A percentile compares a stretch with the other conserved stretches of the same genome.
Evolutionary conservation across 2,113 vertebrate species (phyloP).

Genomic region (Sapajus apella): DNA sequence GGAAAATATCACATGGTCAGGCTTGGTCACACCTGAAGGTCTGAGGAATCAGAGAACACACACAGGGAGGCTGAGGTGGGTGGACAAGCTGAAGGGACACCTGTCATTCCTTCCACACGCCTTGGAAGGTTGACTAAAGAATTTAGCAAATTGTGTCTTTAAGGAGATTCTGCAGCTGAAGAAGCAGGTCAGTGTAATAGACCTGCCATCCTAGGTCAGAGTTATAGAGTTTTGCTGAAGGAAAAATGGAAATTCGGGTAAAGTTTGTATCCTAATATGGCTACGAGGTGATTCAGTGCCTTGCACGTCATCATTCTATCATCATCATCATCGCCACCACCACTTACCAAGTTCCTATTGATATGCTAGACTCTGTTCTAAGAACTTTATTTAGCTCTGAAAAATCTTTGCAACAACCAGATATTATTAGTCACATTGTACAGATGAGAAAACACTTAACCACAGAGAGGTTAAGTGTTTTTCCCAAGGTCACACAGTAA

Average conservation of each 20-base stretch:
- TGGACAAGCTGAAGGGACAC: neutral
- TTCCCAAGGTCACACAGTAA: neutral
- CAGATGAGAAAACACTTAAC: neutral
- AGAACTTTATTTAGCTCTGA: neutral
- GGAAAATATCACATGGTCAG: neutral
- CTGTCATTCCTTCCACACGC: neutral
- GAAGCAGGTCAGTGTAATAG: neutral
- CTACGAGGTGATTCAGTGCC: no score
- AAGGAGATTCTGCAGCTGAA: neutral
- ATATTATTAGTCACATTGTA: neutral
- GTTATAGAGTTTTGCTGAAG: neutral
- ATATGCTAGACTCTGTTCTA: neutral
- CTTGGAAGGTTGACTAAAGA: neutral
- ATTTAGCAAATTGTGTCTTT: neutral
- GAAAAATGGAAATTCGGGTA: neutral
- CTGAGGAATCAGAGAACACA: neutral
- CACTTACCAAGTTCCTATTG: neutral
- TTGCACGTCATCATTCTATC: neutral
- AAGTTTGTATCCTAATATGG: rapidly evolving
- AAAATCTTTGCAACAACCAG: neutral
- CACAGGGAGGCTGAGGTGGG: neutral
- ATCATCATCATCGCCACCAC: rapidly evolving
- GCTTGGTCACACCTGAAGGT: neutral
- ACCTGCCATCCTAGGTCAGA: neutral
- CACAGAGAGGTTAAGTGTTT: neutral